These are phyloP conservation scores for Cyprinus carpio DNA, from an alignment of 2,113 vertebrate genomes.

Conservation along the genomic window DNA sequence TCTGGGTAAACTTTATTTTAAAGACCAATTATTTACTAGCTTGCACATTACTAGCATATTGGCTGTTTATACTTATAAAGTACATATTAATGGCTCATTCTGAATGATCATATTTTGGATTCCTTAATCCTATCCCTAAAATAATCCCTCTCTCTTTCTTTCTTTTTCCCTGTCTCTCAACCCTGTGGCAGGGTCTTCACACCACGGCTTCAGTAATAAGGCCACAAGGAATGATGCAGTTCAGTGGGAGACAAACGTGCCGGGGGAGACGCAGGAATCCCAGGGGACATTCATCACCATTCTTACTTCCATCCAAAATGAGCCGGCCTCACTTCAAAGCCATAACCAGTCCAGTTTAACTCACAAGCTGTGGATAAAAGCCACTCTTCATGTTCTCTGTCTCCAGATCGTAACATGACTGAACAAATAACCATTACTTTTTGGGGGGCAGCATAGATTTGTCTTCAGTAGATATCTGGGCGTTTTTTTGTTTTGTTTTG, in stretches of 20 bases:
- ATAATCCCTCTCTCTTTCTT: slow-evolving; percentile 31
- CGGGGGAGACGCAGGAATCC: slow-evolving; percentile 52
- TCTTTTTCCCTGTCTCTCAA: neutral
- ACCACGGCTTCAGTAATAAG: slow-evolving; percentile 50
- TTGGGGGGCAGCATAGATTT: neutral
- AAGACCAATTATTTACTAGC: no score
- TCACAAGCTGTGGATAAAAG: slow-evolving; percentile 40
- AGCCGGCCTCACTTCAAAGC: slow-evolving; percentile 50
- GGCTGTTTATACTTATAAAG: no score
- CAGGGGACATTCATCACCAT: slow-evolving; percentile 54
- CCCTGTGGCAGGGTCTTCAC: slow-evolving; percentile 44
- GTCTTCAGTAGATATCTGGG: neutral
- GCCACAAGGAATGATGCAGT: slow-evolving; percentile 55
- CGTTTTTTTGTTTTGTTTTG: neutral
- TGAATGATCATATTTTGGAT: no score
- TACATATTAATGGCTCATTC: no score
- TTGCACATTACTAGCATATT: no score
- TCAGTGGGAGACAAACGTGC: slow-evolving; percentile 54
- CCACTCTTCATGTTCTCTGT: slow-evolving; percentile 48
- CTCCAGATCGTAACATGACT: slow-evolving; percentile 49
- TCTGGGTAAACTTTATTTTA: neutral
- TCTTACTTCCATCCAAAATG: slow-evolving; percentile 43
- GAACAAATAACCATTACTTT: slow-evolving; percentile 54
- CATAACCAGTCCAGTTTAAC: slow-evolving; percentile 44
- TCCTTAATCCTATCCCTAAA: no score